Percentiles rank a stretch among this genome's conserved stretches.
These are phyloP conservation scores for Caerostris extrusa DNA, from an alignment of 1,140 invertebrate genomes.

Conservation along the genomic window DNA sequence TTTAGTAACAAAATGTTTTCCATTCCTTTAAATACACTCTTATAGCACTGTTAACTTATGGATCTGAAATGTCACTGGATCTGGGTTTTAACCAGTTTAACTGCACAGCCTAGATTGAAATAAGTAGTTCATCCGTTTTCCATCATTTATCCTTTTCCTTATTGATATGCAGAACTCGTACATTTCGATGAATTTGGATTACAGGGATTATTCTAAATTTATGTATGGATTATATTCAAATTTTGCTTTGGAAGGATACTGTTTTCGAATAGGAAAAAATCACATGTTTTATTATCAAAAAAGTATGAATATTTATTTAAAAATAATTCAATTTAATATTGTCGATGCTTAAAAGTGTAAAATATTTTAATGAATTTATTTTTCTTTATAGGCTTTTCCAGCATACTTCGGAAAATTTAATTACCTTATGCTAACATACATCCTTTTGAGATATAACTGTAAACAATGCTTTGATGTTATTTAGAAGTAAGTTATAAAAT, in stretches of 20 bases:
- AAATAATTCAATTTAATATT: neutral
- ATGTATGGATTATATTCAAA: neutral
- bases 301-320: neutral
- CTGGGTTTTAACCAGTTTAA: slow-evolving; percentile 45
- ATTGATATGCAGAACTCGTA: neutral
- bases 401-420: neutral
- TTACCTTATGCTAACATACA: neutral
- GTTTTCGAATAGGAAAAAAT: neutral
- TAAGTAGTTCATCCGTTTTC: slow-evolving; percentile 32
- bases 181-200: neutral
- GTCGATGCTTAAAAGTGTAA: neutral
- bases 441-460: neutral
- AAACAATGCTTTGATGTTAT: neutral
- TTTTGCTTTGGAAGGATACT: neutral
- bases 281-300: neutral
- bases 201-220: neutral
- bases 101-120: slow-evolving; percentile 50
- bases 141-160: neutral
- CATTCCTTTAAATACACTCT: neutral
- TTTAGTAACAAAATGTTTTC: neutral
- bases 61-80: slow-evolving; percentile 56
- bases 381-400: neutral
- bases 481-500: neutral
- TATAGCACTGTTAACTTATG: neutral
- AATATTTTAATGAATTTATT: neutral